phyloP scores from a whole-genome alignment of 2,113 vertebrate genomes.

The Myotis lucifugus region DNA sequence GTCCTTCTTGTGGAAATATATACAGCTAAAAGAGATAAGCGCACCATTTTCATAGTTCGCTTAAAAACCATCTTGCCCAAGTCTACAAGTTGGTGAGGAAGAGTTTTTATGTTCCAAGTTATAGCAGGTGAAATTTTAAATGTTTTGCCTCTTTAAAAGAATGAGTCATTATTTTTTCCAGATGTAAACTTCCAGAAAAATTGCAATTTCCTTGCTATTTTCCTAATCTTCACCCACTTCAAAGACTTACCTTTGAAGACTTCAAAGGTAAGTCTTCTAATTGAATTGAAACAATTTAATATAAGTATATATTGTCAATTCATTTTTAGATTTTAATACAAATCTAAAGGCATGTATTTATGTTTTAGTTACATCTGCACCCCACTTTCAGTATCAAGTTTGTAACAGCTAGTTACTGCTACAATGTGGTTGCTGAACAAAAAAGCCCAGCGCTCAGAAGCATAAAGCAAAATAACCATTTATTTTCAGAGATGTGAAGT shows the following conservation, averaged over 20 bases:
- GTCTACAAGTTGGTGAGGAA: neutral
- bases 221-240: neutral
- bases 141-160: neutral
- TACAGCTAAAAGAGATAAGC: neutral
- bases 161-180: neutral
- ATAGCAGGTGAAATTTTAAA: neutral
- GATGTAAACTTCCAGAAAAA: neutral
- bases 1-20: conserved; percentile 10
- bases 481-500: neutral
- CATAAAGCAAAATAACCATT: neutral
- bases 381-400: neutral
- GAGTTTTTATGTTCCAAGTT: conserved; percentile 37
- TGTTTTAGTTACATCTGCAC: neutral
- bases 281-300: too few species aligned
- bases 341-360: neutral
- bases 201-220: neutral
- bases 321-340: neutral
- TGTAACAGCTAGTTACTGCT: neutral
- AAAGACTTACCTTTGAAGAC: too few species aligned
- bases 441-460: neutral
- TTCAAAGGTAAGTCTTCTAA: too few species aligned
- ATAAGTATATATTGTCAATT: too few species aligned
- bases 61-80: neutral
- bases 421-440: neutral
- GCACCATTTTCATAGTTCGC: neutral